Evolutionary conservation across 2,797 vertebrate genomes (phyloP), one percentile per base, ranked within the genome.

Genomic region (Scolopax bukidnonensis): DNA sequence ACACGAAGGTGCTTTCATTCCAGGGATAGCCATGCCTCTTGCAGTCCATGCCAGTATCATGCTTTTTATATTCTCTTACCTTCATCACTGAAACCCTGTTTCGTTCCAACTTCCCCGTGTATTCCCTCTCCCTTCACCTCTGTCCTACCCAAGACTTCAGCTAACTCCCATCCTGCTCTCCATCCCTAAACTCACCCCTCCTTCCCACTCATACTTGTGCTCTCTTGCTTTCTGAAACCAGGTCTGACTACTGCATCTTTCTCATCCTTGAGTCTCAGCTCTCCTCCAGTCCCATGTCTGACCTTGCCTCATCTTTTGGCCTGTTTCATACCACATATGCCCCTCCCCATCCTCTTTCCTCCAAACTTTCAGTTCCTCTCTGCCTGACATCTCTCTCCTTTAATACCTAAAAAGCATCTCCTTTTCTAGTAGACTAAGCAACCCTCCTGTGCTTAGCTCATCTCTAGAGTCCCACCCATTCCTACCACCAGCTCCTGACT

Each of bases 21-120:
- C 92, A 96, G 36, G 47, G 51, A 48, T 54, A 95, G 57, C 73
- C 95, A 97, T 97, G 93, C 86, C 95, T 96, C 87, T 96, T 96
- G 77, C 95, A 96, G 65, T 97, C 69, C 97, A 97, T 97, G 95
- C 95, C 94, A 89, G 67, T 91, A 85, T 94, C 95, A 97, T 97
- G 94, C 93, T 94, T 96, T 94, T 91, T 41, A 71, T 73, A 76
- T 57, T 75, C 50, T 97, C 95, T 97, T 95, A 90, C 91, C 95
- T 96, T 87, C n/a, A 47, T 89, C 47, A 95, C 87, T 96, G 88
- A 89, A 93, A 96, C 75, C 19, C 70, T 75, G 47, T 71, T 91
- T 83, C 77, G 77, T 78, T 94, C n/a, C 84, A 91, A 47, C 43
- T 80, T 84, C 53, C 65, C 61, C 57, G 19, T 4, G 45, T 54